These are phyloP conservation scores for Benitochromis conjunctus DNA, from an alignment of 2,113 vertebrate genomes.

Conservation along the genomic window DNA sequence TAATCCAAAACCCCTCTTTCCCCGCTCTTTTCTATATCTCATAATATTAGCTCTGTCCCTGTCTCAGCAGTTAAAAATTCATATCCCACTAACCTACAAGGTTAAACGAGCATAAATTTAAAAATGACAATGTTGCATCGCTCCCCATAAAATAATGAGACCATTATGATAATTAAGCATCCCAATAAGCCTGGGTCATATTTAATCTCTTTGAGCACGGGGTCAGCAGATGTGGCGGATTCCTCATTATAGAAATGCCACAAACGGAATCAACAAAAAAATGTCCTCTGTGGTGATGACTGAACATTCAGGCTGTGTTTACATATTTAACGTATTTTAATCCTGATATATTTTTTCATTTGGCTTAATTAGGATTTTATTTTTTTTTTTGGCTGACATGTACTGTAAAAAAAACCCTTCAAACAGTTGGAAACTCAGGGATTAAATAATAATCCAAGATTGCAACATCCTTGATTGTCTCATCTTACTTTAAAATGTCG, in stretches of 20 bases:
- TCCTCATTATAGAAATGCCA: constrained; percentile 15
- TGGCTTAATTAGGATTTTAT: background rate
- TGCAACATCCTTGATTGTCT: constrained; percentile 32
- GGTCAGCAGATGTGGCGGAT: constrained; percentile 61
- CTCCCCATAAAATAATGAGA: constrained; percentile 23
- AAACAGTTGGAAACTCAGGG: background rate
- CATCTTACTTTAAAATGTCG: background rate
- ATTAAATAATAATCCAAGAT: constrained; percentile 1
- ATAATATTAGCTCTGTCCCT: background rate
- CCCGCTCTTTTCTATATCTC: background rate
- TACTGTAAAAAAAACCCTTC: background rate
- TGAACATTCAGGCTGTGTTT: background rate
- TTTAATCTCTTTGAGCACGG: constrained; percentile 47
- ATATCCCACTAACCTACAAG: background rate
- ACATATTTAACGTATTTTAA: background rate
- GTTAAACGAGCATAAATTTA: constrained; percentile 34
- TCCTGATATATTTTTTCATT: background rate
- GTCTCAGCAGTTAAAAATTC: background rate
- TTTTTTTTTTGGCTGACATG: background rate
- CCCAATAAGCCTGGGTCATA: constrained; percentile 47
- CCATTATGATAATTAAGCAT: constrained; percentile 65
- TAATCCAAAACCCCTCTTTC: background rate
- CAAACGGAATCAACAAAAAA: background rate
- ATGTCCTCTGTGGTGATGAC: background rate
- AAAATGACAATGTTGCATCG: constrained; percentile 16